Evolutionary conservation across 2,113 vertebrate genomes (phyloP).

Genomic region (Neomonachus schauinslandi): DNA sequence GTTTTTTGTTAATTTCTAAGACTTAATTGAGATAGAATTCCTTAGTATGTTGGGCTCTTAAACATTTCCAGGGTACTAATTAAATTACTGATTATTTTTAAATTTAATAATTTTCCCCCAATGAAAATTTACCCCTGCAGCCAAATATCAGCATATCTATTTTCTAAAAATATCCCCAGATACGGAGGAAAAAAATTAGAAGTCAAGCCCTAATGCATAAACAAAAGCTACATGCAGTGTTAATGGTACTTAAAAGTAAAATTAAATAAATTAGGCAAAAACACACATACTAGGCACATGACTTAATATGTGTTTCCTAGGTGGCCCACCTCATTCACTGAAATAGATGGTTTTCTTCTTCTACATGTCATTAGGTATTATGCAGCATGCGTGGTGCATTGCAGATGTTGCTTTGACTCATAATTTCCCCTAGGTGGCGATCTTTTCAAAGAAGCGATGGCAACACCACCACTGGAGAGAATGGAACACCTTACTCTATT

Average conservation of each 20-base stretch:
- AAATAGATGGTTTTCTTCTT: background rate
- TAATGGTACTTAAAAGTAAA: background rate
- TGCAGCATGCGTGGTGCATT: background rate
- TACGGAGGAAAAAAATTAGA: background rate
- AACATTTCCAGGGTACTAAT: background rate
- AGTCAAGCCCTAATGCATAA: background rate
- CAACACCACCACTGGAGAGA: background rate
- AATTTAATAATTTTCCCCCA: background rate
- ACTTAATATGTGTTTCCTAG: background rate
- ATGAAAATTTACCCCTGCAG: background rate
- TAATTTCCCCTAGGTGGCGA: constrained; percentile 66
- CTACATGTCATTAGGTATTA: background rate
- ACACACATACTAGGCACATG: background rate
- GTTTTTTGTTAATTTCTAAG: background rate
- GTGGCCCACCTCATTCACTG: background rate
- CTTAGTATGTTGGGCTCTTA: background rate
- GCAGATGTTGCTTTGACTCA: background rate
- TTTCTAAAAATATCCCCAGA: background rate
- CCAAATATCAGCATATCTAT: background rate
- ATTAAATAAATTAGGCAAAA: background rate
- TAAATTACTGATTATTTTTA: background rate
- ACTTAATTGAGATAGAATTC: background rate
- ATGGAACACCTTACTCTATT: background rate
- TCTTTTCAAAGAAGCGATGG: constrained; percentile 50
- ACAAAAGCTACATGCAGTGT: background rate